phyloP scores from a whole-genome alignment of 2,113 vertebrate genomes.

The Platichthys stellatus region DNA sequence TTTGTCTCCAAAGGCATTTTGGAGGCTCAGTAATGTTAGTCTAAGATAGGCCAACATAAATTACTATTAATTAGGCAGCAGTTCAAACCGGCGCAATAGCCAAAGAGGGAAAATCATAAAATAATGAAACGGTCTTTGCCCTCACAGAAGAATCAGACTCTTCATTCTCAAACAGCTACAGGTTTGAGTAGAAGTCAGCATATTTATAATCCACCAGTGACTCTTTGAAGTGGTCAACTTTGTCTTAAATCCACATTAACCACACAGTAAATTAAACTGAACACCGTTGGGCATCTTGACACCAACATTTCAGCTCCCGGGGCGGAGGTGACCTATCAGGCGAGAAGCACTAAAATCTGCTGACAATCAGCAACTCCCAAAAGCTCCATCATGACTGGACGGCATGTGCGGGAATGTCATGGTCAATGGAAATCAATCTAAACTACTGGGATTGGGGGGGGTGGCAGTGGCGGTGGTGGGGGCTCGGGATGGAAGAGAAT shows the following conservation, averaged over 20 bases:
- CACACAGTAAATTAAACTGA: conserved; percentile 18
- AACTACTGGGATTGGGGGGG: conserved; percentile 76
- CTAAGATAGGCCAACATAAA: not conserved
- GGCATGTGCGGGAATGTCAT: conserved; percentile 82
- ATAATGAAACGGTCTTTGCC: conserved; percentile 2
- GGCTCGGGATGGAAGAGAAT: conserved; percentile 77
- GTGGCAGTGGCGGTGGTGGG: conserved; percentile 43
- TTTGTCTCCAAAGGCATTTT: not conserved
- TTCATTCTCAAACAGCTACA: conserved; percentile 23
- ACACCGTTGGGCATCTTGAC: conserved; percentile 31
- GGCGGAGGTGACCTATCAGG: conserved; percentile 45
- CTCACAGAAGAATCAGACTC: not conserved
- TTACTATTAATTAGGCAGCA: not conserved
- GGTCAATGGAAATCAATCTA: conserved; percentile 85
- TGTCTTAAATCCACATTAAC: conserved; percentile 29
- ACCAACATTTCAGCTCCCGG: conserved; percentile 42
- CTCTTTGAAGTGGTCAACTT: conserved; percentile 47
- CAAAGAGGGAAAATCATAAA: conserved; percentile 4
- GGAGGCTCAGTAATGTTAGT: not conserved
- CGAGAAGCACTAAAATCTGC: conserved; percentile 73
- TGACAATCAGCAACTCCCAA: conserved; percentile 78
- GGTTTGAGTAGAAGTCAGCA: conserved; percentile 27
- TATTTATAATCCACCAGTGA: conserved; percentile 14
- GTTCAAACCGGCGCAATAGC: not conserved
- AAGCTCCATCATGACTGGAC: conserved; percentile 77